Evolutionary conservation across 2,888 invertebrate genomes (phyloP).

Genomic region (Ethmia dodecea): DNA sequence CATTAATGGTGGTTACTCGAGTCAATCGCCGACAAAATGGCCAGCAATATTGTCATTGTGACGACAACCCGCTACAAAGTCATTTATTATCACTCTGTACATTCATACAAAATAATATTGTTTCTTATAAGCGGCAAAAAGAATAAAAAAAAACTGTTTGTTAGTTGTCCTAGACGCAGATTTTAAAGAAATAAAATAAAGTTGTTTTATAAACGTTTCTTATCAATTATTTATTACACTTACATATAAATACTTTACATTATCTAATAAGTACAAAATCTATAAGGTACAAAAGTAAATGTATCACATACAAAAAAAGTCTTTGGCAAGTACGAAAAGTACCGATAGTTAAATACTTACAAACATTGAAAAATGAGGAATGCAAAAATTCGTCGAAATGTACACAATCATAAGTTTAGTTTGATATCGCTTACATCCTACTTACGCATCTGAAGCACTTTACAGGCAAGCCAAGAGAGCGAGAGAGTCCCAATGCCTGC

Average conservation of each 20-base stretch:
- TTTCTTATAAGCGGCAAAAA: too few species aligned
- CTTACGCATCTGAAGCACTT: conserved; percentile 25
- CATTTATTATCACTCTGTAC: too few species aligned
- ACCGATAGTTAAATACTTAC: conserved; percentile 37
- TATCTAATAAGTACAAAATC: too few species aligned
- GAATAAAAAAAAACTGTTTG: too few species aligned
- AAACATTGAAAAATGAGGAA: conserved; percentile 31
- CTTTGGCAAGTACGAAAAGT: conserved; percentile 69
- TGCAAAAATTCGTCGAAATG: conserved; percentile 18
- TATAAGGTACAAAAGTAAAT: conserved; percentile 62
- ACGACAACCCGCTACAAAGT: too few species aligned
- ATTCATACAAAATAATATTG: too few species aligned
- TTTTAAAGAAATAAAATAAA: conserved; percentile 13
- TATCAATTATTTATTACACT: conserved; percentile 33
- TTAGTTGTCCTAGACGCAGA: too few species aligned
- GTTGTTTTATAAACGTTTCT: conserved; percentile 18
- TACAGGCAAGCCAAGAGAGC: conserved; percentile 22
- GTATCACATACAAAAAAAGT: conserved; percentile 73
- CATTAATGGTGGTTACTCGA: too few species aligned
- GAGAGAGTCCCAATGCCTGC: too few species aligned
- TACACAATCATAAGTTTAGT: conserved; percentile 2
- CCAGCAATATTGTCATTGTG: too few species aligned
- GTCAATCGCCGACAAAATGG: too few species aligned
- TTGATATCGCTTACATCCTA: conserved; percentile 16
- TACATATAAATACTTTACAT: conserved; percentile 48